phyloP scores from a whole-genome alignment of 2,797 vertebrate genomes.

The Muscicapa comitata region DNA sequence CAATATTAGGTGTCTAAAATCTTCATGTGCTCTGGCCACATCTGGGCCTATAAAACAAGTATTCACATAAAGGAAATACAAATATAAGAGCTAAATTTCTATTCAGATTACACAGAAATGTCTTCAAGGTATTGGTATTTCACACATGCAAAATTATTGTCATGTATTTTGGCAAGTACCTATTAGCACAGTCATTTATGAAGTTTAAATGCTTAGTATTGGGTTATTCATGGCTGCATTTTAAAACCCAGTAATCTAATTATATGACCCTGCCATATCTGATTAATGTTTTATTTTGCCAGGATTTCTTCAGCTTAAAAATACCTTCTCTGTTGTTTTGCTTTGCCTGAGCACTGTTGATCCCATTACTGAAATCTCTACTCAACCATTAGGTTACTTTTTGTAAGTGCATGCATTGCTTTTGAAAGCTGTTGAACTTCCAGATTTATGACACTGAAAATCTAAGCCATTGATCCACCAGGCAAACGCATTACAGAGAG shows the following conservation, averaged over 20 bases:
- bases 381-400: constrained; percentile 28
- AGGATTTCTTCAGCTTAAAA: not conserved
- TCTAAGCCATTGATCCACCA: constrained; percentile 7
- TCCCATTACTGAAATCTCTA: constrained; percentile 18
- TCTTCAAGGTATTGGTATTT: not conserved
- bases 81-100: not conserved
- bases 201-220: not conserved
- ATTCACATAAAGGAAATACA: not conserved
- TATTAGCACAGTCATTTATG: not conserved
- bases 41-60: not conserved
- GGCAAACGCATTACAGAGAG: not conserved
- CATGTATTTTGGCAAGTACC: not conserved
- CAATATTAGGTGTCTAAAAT: not conserved
- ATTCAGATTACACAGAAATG: not conserved
- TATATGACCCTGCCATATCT: not conserved
- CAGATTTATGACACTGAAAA: constrained; percentile 44
- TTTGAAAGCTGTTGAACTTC: constrained; percentile 50
- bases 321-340: not conserved
- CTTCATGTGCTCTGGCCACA: not conserved
- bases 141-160: not conserved
- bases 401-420: not conserved
- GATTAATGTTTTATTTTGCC: not conserved
- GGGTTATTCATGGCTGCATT: not conserved
- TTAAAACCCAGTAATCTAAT: not conserved
- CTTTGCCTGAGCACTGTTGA: not conserved